Evolutionary conservation across 2,797 vertebrate species (phyloP), one percentile per base, ranked within the genome.

Genomic region (Anguilla megastoma): DNA sequence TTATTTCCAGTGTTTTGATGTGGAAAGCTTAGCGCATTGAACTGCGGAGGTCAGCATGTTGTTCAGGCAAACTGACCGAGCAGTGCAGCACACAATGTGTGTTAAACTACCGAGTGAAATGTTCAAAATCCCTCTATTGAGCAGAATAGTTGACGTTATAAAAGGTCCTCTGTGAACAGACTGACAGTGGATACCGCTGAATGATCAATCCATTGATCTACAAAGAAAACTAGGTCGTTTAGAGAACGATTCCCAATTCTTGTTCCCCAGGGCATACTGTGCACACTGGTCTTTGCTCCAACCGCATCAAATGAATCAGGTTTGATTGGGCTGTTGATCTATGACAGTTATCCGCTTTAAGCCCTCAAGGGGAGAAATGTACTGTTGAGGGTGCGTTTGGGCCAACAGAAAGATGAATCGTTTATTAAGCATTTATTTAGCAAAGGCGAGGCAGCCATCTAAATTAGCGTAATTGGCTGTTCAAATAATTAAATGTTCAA

Each of bases 241-340:
- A 24, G 45, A 21, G 79, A 36, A n/a, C 21, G 6, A 50, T 82
- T 82, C 3, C 79, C 41, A 21, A n/a, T 7, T 45, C 21, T 21
- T 9, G 45, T 50, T 82, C 41, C 45, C 45, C 16, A 8, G 21
- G 41, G 79, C 41, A 82, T 0, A n/a, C 18, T 48, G 36, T 14
- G 30, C 27, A 14, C 21, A 80, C 10, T 18, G 76, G 21, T 48
- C 41, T 48, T 33, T 74, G 69, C 9, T 27, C 69, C n/a, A 18
- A 41, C 79, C 2, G 24, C 79, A 21, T 41, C 21, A 0, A 36
- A 45, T 80, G 33, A 80, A 80, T 80, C 14, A 80, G 36, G 36
- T 80, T 50, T 82, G 18, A 82, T 50, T 82, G 33, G 18, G 74
- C 74, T 79, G 74, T 82, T 82, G 79, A 82, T 82, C 45, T 82